Base-by-base conservation (phyloP, 1,140 invertebrate genomes). In the Drosophila trapezifrons region DNA sequence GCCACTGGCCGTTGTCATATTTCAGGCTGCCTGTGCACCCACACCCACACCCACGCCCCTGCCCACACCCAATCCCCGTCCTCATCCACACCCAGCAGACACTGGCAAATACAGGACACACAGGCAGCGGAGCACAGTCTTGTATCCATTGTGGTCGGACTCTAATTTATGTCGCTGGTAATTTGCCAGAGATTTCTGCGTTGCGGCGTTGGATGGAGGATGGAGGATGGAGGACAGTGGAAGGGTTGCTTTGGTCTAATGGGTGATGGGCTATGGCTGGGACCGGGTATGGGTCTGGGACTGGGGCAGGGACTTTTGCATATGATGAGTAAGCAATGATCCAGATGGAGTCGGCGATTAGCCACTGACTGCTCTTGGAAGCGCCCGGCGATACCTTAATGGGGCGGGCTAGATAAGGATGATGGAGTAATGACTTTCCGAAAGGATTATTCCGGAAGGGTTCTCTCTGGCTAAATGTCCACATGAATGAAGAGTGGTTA, bases 151-250 rank as follows among this genome's bases (percentile, higher is more conserved):
- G 65, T 77, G 78, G 72, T 65, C 25, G 55, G 45, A 7, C 58
- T 49, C 43, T 85, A 85, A 85, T 86, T 85, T 80, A 86, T 85
- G 78, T 76, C 65, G 70, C 65, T 75, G 69, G 74, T 86, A 86
- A 85, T 86, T 86, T 85, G 78, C 78, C 78, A 60, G 32, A 52
- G 52, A 65, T 71, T 71, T 52, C 64, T 60, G 55, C 35, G 18
- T 22, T 45, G 58, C 27, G 55, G 57, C 27, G 17, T 2, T 49
- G 20, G 15, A 1, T 18, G 55, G 43, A 37, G 4, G 22, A 37
- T 15, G 52, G n/a, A 27, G 27, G 13, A 27, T 1, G 22, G 12
- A 52, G 49, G 18, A 35, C 17, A n/a, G 7, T 4, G 12, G 20
- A 52, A 52, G 58, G 58, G 46, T 38, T 29, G 15, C 12, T 8